These are phyloP conservation scores for Rhynchomys soricoides DNA, from an alignment of 2,113 vertebrate species.

Conservation along the genomic window DNA sequence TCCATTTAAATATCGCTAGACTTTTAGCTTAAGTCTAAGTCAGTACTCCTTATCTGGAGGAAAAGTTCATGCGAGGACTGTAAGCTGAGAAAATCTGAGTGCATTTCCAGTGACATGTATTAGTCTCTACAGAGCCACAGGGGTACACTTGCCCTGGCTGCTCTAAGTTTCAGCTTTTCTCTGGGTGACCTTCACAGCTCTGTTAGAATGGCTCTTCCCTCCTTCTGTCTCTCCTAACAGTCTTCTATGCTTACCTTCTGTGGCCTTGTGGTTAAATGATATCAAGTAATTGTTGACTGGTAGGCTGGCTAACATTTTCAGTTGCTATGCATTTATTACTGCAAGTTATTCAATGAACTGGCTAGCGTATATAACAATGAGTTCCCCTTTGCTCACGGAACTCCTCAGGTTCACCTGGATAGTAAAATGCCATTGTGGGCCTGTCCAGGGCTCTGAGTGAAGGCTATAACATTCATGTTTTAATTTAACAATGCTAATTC, in stretches of 20 bases:
- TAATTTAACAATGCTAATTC: background rate
- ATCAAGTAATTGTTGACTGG: background rate
- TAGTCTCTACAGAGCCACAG: no score
- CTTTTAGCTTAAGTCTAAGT: background rate
- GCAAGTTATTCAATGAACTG: background rate
- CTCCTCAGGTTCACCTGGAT: background rate
- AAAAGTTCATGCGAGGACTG: background rate
- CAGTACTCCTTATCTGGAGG: constrained; percentile 16
- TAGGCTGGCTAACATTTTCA: background rate
- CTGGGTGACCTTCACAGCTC: background rate
- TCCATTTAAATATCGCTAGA: background rate
- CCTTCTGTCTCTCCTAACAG: background rate
- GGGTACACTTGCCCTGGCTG: background rate
- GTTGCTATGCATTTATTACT: background rate
- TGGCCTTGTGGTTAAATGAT: background rate
- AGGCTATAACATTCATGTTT: background rate
- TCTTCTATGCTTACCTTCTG: background rate
- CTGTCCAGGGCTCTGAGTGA: background rate
- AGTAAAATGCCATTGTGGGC: background rate
- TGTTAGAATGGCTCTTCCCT: no score
- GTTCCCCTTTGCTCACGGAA: background rate
- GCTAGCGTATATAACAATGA: background rate
- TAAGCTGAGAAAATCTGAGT: constrained; percentile 40
- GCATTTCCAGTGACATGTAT: background rate
- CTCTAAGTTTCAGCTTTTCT: background rate